Percentiles rank a stretch among this genome's conserved stretches.
These are phyloP conservation scores for Rhynchotus rufescens DNA, from an alignment of 2,797 vertebrate genomes.

Conservation along the genomic window DNA sequence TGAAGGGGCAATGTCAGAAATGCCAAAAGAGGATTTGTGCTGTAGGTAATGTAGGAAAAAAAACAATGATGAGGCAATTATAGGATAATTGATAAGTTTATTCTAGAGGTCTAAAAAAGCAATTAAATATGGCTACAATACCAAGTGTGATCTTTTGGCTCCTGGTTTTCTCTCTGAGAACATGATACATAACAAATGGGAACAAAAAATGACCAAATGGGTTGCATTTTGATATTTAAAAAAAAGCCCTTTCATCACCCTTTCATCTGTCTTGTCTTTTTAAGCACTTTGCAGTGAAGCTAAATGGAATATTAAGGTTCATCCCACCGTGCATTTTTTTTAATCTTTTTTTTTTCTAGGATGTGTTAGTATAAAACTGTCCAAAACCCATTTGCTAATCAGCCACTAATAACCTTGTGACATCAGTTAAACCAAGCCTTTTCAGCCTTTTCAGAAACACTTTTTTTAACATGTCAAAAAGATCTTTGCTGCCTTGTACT, in stretches of 20 bases:
- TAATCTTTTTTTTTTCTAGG: not conserved
- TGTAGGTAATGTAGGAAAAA: not conserved
- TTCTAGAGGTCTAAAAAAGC: not conserved
- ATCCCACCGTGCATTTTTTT: not conserved
- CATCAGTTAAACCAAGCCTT: not conserved
- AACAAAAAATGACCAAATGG: not conserved
- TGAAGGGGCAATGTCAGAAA: not conserved
- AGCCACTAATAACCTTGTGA: not conserved
- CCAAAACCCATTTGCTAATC: slow-evolving; percentile 2
- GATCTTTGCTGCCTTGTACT: not conserved
- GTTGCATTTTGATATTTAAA: not conserved
- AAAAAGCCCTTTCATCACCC: not conserved
- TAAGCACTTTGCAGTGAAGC: not conserved
- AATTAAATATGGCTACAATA: not conserved
- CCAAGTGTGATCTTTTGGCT: not conserved
- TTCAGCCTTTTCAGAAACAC: slow-evolving; percentile 10
- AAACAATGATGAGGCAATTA: not conserved
- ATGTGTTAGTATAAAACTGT: not conserved
- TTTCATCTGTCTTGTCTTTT: not conserved
- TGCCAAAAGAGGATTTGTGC: not conserved
- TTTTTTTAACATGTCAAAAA: not conserved
- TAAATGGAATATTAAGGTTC: not conserved
- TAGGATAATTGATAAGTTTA: not conserved
- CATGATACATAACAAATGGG: not conserved
- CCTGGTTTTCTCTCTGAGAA: not conserved